These are phyloP conservation scores for Australoheros scitulus DNA, from an alignment of 2,113 vertebrate genomes.

Conservation along the genomic window DNA sequence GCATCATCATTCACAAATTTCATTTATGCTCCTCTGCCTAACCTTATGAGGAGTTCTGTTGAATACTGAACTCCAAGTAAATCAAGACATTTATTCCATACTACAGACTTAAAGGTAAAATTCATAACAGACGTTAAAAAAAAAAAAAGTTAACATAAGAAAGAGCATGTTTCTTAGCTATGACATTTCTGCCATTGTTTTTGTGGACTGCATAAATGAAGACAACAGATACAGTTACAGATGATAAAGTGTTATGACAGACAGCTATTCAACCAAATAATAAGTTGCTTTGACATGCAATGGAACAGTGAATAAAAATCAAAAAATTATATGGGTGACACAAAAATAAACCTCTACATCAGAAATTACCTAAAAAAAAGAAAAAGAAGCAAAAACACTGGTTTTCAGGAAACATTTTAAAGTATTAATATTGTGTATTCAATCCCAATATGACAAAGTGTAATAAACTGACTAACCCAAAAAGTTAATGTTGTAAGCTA, in stretches of 20 bases:
- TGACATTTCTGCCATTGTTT: too few relatives aligned
- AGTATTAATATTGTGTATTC: neutral
- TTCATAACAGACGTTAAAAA: neutral
- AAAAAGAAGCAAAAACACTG: neutral
- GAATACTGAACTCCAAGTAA: neutral
- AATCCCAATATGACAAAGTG: neutral
- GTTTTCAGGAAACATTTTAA: neutral
- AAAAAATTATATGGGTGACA: neutral
- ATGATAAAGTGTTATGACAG: neutral
- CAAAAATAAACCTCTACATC: neutral
- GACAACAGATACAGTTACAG: neutral
- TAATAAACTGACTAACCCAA: neutral
- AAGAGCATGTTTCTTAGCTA: too few relatives aligned
- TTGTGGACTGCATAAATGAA: neutral
- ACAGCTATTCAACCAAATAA: neutral
- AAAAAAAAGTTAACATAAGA: neutral
- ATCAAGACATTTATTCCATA: neutral
- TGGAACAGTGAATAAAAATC: neutral
- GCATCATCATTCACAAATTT: neutral
- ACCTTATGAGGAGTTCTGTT: neutral
- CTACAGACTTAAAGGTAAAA: neutral
- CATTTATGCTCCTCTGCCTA: neutral
- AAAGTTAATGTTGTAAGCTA: neutral
- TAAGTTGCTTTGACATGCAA: neutral
- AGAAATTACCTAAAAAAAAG: neutral